Base-by-base conservation (phyloP, 2,888 invertebrate species). In the Eustalomyia histrio region DNA sequence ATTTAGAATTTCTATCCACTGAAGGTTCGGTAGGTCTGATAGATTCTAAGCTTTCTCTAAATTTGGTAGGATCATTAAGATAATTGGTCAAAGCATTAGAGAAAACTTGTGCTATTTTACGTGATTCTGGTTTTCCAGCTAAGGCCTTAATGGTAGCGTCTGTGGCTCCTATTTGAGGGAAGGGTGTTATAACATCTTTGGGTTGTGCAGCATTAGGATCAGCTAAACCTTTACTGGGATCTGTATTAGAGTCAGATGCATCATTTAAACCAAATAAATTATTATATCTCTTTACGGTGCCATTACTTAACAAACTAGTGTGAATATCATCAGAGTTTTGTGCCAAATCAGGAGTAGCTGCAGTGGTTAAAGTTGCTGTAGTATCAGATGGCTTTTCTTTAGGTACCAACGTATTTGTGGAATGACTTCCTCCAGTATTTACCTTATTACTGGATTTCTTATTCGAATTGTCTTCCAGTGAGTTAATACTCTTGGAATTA, bases 41-140 rank as follows among this genome's bases (percentile, higher is more conserved):
- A 83, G 95, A 94, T 8, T 95, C 94, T 18, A 97, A 89, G 18
- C 94, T 94, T 86, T 94, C 94, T 83, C 95, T 93, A 85, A 96
- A 96, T 68, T 94, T 94, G n/a, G 94, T 94, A 0, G 96, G 96
- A 89, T 96, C 95, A 89, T 96, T 94, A 5, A 97, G 91, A 84
- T 96, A 97, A 0, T 95, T 95, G 1, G 95, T 95, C 16, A 97
- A 90, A 0, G 96, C 96, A 86, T 95, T 94, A 0, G 96, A 96
- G 85, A 97, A 97, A 4, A 96, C 95, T 90, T 95, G 95, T 0
- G 96, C 96, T 5, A 96, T 89, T 89, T 96, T 95, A 67, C 96
- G 92, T 0, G 96, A 93, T 89, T 94, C 92, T n/a, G 95, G 92
- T 82, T 90, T 87, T 84, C 87, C 88, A 4, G 87, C 91, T 85